Evolutionary conservation across 2,888 invertebrate species (phyloP).

Genomic region (Leptarthrus brevirostris): DNA sequence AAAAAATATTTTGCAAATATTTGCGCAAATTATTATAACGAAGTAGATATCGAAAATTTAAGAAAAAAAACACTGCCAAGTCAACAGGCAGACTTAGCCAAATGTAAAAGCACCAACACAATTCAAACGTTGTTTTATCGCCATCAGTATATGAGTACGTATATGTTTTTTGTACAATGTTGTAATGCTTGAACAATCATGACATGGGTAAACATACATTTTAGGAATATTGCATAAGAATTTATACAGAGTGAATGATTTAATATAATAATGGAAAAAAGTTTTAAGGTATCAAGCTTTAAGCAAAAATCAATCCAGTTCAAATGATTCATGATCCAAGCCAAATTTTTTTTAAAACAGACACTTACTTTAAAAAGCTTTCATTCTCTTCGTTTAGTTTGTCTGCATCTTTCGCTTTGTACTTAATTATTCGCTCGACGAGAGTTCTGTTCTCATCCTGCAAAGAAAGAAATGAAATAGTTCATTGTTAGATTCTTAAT

Average conservation of each 20-base stretch:
- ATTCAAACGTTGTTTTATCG: not conserved
- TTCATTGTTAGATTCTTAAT: too few species aligned
- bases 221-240: too few species aligned
- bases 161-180: not conserved
- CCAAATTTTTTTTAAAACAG: conserved; percentile 13
- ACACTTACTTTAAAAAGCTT: conserved; percentile 84
- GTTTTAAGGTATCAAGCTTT: conserved; percentile 4
- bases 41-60: not conserved
- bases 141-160: not conserved
- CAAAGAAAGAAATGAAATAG: conserved; percentile 65
- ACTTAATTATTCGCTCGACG: conserved; percentile 87
- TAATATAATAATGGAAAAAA: not conserved
- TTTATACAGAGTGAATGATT: not conserved
- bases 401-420: conserved; percentile 95
- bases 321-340: conserved; percentile 39
- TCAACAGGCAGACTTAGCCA: not conserved
- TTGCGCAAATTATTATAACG: not conserved
- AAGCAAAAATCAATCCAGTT: conserved; percentile 34
- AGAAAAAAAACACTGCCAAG: not conserved
- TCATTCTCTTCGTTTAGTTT: conserved; percentile 98
- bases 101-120: not conserved
- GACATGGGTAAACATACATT: not conserved
- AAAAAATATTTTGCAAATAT: conserved; percentile 34
- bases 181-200: not conserved
- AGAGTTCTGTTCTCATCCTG: conserved; percentile 89